Evolutionary conservation across 2,888 invertebrate genomes (phyloP), one percentile per base, ranked within the genome.

Genomic region (Agrotis clavis): DNA sequence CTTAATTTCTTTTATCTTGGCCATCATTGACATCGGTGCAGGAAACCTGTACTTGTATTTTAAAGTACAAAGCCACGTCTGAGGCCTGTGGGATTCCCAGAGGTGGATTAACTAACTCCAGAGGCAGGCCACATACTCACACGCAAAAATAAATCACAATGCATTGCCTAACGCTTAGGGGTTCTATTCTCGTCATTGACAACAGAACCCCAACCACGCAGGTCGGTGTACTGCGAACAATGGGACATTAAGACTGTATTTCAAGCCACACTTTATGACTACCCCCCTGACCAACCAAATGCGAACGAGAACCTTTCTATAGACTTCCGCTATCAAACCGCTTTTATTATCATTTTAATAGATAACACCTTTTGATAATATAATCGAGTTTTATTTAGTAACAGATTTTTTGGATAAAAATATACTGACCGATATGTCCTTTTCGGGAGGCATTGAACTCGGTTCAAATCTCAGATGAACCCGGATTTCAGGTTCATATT

Each of bases 201-300:
- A n/a, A 60, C 47, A 60, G 73, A 69, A 70, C 81, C 67, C 77
- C 35, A 84, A 75, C 81, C 57, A 70, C 21, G 21, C 71, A 75
- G 88, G 87, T 88, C 88, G 75, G 67, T 80, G 88, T 71, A 81
- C 87, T 73, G 21, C 41, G 70, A 51, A 82, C 84, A 86, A 86
- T 86, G 47, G 82, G 73, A 77, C 76, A 83, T 86, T 84, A 82
- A 77, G 76, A 71, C 59, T 75, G 77, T 84, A 84, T 82, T 86
- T 81, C 78, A 82, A 82, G 69, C 65, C 77, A 67, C 60, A 71
- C 51, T 85, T 81, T 85, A 84, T 81, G 71, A 63, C 76, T 67
- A 57, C 83, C 73, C 78, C 75, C 71, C 86, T 83, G 78, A 79
- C 77, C 60, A 68, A 77, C 71, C 66, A 80, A 77, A 82, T 66